A percentile compares a stretch with the other conserved stretches of the same genome.
Conservation (phyloP, 2,888 invertebrate species). For the Tachina grossa region DNA sequence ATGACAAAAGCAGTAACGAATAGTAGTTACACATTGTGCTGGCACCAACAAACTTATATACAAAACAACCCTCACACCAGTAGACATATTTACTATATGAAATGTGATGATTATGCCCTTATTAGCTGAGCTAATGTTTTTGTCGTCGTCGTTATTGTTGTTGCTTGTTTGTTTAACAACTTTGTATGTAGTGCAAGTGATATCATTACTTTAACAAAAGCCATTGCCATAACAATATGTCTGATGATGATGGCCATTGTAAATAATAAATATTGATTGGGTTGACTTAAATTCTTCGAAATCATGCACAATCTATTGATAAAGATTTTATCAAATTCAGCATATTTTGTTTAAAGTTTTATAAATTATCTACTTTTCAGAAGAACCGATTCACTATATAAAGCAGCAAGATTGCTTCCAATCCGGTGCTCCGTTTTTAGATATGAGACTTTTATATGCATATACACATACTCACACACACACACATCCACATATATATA, state of each 20-base stretch:
- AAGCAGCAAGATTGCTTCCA: too few species aligned
- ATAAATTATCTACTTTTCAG: too few species aligned
- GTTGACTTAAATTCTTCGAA: too few species aligned
- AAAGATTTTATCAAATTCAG: too few species aligned
- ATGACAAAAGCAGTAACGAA: slow-evolving; percentile 34
- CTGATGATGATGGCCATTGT: slow-evolving; percentile 9
- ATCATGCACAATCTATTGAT: too few species aligned
- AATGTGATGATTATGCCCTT: slow-evolving; percentile 7
- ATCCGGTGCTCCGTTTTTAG: too few species aligned
- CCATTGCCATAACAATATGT: neutral
- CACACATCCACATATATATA: too few species aligned
- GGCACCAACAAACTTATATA: slow-evolving; percentile 5
- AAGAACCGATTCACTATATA: too few species aligned
- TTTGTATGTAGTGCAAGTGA: neutral
- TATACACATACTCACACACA: too few species aligned
- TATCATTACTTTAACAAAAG: neutral
- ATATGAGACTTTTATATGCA: too few species aligned
- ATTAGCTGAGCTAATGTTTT: slow-evolving; percentile 7
- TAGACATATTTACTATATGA: slow-evolving; percentile 15
- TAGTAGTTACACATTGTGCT: slow-evolving; percentile 3
- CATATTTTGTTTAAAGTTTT: too few species aligned
- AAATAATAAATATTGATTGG: neutral
- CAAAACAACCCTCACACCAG: slow-evolving; percentile 3
- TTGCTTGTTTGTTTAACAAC: too few species aligned
- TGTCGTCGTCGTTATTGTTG: neutral